Conservation (phyloP, 2,113 vertebrate genomes). For the Salvelinus sp. region DNA sequence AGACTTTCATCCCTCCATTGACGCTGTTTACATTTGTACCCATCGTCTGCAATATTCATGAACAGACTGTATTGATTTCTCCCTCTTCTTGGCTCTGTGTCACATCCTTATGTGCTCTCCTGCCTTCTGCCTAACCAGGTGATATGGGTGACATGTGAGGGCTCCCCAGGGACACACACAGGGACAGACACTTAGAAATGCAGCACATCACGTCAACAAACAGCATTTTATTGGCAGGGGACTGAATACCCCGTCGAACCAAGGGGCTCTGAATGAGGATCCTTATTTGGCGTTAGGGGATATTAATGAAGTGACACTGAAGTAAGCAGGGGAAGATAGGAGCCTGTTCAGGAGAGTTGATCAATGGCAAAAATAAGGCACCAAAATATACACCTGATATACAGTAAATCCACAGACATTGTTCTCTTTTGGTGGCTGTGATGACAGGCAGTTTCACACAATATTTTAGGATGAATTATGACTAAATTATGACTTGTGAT, state of each 20-base stretch:
- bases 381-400: too few relatives aligned
- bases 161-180: conserved; percentile 52
- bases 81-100: conserved; percentile 31
- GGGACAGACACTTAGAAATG: conserved; percentile 39
- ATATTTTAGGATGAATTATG: too few relatives aligned
- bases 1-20: conserved; percentile 1
- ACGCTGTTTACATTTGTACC: conserved; percentile 8
- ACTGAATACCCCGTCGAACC: conserved; percentile 46
- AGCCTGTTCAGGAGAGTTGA: not conserved
- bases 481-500: too few relatives aligned
- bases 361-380: not conserved
- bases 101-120: conserved; percentile 4
- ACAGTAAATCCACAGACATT: too few relatives aligned
- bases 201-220: conserved; percentile 52
- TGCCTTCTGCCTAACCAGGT: not conserved
- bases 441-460: too few relatives aligned
- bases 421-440: too few relatives aligned
- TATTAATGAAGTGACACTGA: conserved; percentile 52
- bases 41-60: conserved; percentile 37
- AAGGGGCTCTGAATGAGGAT: conserved; percentile 34
- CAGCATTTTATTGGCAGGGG: conserved; percentile 62
- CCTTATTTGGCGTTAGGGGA: conserved; percentile 63
- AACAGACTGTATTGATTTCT: conserved; percentile 37
- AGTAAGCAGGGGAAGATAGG: conserved; percentile 29
- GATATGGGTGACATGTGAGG: conserved; percentile 16